A percentile compares a stretch with the other conserved stretches of the same genome.
Conservation (phyloP, 2,113 vertebrate genomes). For the Chiloscyllium plagiosum region DNA sequence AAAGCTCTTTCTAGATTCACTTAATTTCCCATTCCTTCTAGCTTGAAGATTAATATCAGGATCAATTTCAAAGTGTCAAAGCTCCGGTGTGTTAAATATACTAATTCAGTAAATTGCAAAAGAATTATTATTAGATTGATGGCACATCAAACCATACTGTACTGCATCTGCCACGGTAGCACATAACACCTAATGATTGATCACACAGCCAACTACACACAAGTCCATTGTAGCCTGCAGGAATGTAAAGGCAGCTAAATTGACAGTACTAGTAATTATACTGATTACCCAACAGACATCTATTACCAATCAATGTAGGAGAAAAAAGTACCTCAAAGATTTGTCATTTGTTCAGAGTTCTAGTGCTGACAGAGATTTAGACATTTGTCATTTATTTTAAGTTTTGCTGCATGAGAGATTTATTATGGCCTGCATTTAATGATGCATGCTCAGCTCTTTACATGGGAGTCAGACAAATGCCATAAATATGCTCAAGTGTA, state of each 20-base stretch:
- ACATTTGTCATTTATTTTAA: conserved; percentile 54
- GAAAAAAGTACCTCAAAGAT: conserved; percentile 37
- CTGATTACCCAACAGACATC: conserved; percentile 36
- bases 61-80: conserved; percentile 35
- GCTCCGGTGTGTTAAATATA: conserved; percentile 31
- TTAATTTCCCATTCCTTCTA: neutral
- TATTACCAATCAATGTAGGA: neutral
- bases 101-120: conserved; percentile 36
- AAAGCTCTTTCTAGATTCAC: neutral
- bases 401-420: conserved; percentile 61
- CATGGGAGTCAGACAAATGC: conserved; percentile 66
- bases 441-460: conserved; percentile 62
- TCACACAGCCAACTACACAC: conserved; percentile 18
- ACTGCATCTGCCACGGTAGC: conserved; percentile 19
- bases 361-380: conserved; percentile 51
- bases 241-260: conserved; percentile 27
- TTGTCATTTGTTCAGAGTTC: conserved; percentile 45
- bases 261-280: conserved; percentile 37
- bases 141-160: conserved; percentile 17
- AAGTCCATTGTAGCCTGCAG: conserved; percentile 26
- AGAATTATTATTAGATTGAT: conserved; percentile 36
- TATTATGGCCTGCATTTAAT: conserved; percentile 67
- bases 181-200: conserved; percentile 36
- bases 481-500: conserved; percentile 61
- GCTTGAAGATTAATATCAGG: conserved; percentile 32